Conservation (phyloP, 1,140 invertebrate species). For the Drosophila ercepeae region DNA sequence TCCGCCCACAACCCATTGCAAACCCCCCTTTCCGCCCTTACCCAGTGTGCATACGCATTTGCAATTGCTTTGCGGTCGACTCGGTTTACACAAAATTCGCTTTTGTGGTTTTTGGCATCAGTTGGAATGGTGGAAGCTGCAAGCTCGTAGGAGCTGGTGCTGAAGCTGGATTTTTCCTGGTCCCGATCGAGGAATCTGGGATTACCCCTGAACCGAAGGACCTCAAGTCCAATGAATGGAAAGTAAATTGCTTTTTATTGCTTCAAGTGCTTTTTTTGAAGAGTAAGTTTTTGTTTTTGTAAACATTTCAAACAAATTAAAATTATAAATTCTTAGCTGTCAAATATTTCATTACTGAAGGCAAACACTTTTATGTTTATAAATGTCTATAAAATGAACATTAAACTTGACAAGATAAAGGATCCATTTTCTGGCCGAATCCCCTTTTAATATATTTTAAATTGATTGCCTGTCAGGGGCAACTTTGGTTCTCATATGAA, state of each 20-base stretch:
- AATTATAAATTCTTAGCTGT: background rate
- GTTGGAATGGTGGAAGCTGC: conserved; percentile 4
- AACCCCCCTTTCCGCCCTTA: background rate
- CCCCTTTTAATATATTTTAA: conserved; percentile 21
- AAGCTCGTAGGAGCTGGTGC: background rate
- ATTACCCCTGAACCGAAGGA: background rate
- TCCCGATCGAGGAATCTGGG: conserved; percentile 8
- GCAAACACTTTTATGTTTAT: background rate
- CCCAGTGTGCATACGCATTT: conserved; percentile 48
- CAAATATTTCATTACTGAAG: too few species aligned
- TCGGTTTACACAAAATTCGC: conserved; percentile 78
- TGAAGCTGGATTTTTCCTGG: background rate
- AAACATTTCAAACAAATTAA: background rate
- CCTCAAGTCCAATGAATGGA: conserved; percentile 6
- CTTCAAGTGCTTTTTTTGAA: background rate
- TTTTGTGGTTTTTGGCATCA: conserved; percentile 64
- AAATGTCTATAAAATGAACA: background rate
- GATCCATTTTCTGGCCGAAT: conserved; percentile 2
- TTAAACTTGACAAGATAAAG: conserved; percentile 1
- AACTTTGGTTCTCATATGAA: conserved; percentile 6
- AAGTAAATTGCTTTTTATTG: conserved; percentile 6
- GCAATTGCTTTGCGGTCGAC: conserved; percentile 75
- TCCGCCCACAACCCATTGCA: background rate
- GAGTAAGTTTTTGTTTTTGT: background rate
- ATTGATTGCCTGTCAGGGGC: conserved; percentile 29